Percentiles rank a stretch among this genome's conserved stretches.
phyloP scores from a whole-genome alignment of 2,113 vertebrate genomes.

The Oncorhynchus mykiss region DNA sequence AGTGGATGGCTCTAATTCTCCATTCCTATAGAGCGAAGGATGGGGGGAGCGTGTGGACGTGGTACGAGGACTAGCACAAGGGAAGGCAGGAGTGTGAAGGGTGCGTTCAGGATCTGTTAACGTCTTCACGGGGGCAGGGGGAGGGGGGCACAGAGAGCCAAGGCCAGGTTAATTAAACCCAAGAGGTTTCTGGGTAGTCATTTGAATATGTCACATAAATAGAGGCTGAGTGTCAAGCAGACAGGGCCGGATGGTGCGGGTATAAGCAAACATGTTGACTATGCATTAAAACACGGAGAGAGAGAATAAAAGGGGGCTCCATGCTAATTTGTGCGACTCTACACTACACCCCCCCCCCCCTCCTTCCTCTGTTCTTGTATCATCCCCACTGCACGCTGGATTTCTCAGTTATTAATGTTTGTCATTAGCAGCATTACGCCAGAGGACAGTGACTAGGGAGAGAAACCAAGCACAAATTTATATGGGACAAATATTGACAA shows the following conservation, averaged over 20 bases:
- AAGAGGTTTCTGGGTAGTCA: slow-evolving; percentile 50
- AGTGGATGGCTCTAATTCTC: background rate
- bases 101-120: background rate
- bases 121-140: background rate
- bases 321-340: slow-evolving; percentile 42
- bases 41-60: background rate
- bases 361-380: slow-evolving; percentile 30
- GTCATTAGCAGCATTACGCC: slow-evolving; percentile 69
- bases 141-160: slow-evolving; percentile 17
- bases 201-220: slow-evolving; percentile 66
- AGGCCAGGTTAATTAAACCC: slow-evolving; percentile 82
- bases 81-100: background rate
- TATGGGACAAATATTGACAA: slow-evolving; percentile 83
- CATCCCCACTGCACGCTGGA: slow-evolving; percentile 38
- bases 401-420: slow-evolving; percentile 73
- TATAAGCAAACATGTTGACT: slow-evolving; percentile 69
- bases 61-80: too few relatives aligned
- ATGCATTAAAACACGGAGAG: slow-evolving; percentile 43
- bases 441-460: slow-evolving; percentile 47
- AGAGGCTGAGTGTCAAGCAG: slow-evolving; percentile 47
- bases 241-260: slow-evolving; percentile 31
- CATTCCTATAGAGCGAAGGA: background rate
- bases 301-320: slow-evolving; percentile 32
- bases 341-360: background rate
- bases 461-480: slow-evolving; percentile 46